Base-by-base conservation (phyloP, 37 sponge, comb jelly and placozoan genomes). In the Haliclona indistincta region DNA sequence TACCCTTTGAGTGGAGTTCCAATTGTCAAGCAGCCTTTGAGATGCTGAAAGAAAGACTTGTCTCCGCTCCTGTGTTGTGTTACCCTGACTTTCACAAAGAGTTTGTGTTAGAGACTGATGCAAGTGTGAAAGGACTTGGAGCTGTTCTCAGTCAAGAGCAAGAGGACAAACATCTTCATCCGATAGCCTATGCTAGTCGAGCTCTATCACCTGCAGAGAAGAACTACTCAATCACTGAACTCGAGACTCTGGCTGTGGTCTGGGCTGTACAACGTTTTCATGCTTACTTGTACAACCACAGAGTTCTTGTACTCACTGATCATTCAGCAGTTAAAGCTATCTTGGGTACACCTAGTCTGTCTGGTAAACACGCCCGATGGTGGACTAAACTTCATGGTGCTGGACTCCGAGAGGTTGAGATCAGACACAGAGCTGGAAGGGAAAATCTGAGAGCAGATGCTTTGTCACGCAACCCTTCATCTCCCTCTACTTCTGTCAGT, bases 41-140 rank as follows among this genome's bases (percentile, higher is more conserved):
- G 8, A 30, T 34, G 6, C 43, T 77, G 36, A 28, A 77, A 4
- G 11, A 71, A 25, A 7, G 11, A 30, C 43, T 80, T 19, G n/a
- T 32, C 15, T 78, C 73, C 5, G 54, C 81, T 19, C 75, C 81
- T 36, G 17, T 80, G 5, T 43, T 80, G 20, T 56, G 34, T 5
- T 80, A 78, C 36, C 75, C 75, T 19, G 81, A 80, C 28, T 80
- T 80, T 32, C 8, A 5, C 7, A 41, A 40, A 39, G 37, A 69
- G 56, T 68, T 76, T 35, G 71, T 75, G 36, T 37, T 84, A 13
- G 63, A 69, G 20, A 76, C 77, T 0, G 77, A 82, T 76, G 82
- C 88, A 1, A 77, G 88, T 70, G 58, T 43, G 13, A 35, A 11
- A n/a, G 88, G 82, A 19, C 42, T 78, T 38, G 69, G 79, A 30